phyloP scores from a whole-genome alignment of 2,888 invertebrate genomes.

The Parnassius glacialis region DNA sequence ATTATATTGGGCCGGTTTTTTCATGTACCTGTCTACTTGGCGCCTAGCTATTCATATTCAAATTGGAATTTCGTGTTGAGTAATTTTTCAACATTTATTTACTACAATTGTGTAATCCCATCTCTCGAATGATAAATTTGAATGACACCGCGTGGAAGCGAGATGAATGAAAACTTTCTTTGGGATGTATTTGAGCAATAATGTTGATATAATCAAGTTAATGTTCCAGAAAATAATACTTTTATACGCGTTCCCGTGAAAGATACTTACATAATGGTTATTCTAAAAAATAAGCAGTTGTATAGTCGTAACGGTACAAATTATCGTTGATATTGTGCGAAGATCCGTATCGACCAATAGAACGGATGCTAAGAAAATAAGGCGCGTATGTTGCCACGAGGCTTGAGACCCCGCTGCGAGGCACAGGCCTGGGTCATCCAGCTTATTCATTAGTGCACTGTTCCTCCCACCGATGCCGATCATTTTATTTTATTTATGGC shows the following conservation, averaged over 20 bases:
- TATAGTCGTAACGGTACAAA: slow-evolving; percentile 22
- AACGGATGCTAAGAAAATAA: slow-evolving; percentile 30
- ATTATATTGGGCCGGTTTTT: slow-evolving; percentile 75
- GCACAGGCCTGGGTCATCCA: slow-evolving; percentile 41
- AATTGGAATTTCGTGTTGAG: slow-evolving; percentile 71
- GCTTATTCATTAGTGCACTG: slow-evolving; percentile 73
- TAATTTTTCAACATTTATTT: slow-evolving; percentile 73
- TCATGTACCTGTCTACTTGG: slow-evolving; percentile 77
- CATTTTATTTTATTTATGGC: slow-evolving; percentile 78
- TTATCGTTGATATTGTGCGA: slow-evolving; percentile 24
- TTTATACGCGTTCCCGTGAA: slow-evolving; percentile 1
- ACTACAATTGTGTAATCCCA: slow-evolving; percentile 73
- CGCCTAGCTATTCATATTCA: slow-evolving; percentile 79
- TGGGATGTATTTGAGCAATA: slow-evolving; percentile 42
- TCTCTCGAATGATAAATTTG: slow-evolving; percentile 55
- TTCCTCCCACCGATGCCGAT: slow-evolving; percentile 72
- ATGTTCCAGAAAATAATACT: slow-evolving; percentile 13
- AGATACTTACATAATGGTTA: slow-evolving; percentile 5
- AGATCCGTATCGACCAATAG: slow-evolving; percentile 37
- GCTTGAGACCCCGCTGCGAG: slow-evolving; percentile 34
- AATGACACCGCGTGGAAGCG: slow-evolving; percentile 50
- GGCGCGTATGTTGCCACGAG: slow-evolving; percentile 20
- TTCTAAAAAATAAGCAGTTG: slow-evolving; percentile 18
- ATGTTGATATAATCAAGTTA: slow-evolving; percentile 40
- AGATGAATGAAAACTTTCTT: slow-evolving; percentile 56